These are phyloP conservation scores for Melieria crassipennis DNA, from an alignment of 2,888 invertebrate species.

Conservation along the genomic window DNA sequence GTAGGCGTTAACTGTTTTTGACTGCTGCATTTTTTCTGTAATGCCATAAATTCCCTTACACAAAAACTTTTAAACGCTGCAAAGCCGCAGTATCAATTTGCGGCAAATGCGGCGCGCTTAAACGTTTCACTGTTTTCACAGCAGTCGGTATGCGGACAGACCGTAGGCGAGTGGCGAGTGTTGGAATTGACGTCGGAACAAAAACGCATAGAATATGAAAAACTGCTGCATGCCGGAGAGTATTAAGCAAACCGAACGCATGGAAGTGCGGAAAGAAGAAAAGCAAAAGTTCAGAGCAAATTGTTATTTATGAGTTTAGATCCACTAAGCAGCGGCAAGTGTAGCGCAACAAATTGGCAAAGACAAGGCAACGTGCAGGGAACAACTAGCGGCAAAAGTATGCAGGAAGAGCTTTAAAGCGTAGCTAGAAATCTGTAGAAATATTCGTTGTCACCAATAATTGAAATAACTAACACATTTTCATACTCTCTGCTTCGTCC, in stretches of 20 bases:
- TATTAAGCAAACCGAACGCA: not conserved
- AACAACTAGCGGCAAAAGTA: too few species aligned
- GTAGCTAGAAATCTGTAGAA: too few species aligned
- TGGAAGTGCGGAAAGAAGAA: not conserved
- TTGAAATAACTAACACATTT: not conserved
- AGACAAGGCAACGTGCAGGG: too few species aligned
- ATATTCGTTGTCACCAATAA: too few species aligned
- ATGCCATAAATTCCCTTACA: not conserved
- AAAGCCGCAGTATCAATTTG: slow-evolving; percentile 22
- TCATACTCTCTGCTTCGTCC: slow-evolving; percentile 31
- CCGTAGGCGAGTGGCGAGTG: too few species aligned
- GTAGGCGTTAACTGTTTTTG: too few species aligned
- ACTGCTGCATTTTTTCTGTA: too few species aligned
- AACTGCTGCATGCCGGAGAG: not conserved
- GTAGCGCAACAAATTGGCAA: too few species aligned
- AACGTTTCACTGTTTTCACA: too few species aligned
- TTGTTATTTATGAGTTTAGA: slow-evolving; percentile 40
- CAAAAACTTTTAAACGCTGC: slow-evolving; percentile 2
- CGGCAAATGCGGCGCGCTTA: not conserved
- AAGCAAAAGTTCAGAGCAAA: slow-evolving; percentile 27
- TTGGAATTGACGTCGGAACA: not conserved
- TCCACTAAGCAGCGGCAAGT: not conserved
- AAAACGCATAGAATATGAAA: not conserved
- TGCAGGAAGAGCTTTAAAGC: too few species aligned
- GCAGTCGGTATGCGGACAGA: too few species aligned